Evolutionary conservation across 2,888 invertebrate genomes (phyloP).

Genomic region (Drosophila dives): DNA sequence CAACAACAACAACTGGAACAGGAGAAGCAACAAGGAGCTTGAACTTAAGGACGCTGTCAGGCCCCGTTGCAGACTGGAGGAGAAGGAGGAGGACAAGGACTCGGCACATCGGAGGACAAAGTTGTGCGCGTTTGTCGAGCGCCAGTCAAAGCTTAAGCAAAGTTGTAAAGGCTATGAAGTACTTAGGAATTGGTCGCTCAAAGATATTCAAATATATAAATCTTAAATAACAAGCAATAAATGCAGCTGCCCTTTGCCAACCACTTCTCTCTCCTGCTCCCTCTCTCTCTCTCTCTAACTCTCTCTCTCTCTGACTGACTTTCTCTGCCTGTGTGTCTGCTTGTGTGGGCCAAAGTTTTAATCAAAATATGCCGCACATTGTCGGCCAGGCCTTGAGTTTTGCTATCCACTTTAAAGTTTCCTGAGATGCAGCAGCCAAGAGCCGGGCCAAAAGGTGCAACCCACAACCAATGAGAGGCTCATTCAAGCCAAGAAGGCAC

Average conservation of each 20-base stretch:
- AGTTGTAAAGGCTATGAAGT: slow-evolving; percentile 63
- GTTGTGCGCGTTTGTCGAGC: slow-evolving; percentile 72
- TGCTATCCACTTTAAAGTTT: slow-evolving; percentile 17
- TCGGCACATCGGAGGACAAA: slow-evolving; percentile 61
- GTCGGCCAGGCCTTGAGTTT: slow-evolving; percentile 52
- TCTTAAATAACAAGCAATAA: slow-evolving; percentile 79
- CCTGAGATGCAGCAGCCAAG: slow-evolving; percentile 1
- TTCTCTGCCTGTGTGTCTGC: too few relatives aligned
- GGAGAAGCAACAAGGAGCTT: slow-evolving; percentile 13
- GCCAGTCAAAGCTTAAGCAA: slow-evolving; percentile 72
- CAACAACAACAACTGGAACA: slow-evolving; percentile 4
- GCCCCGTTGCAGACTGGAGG: background rate
- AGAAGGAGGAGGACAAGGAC: slow-evolving; percentile 2
- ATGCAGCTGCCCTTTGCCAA: slow-evolving; percentile 53
- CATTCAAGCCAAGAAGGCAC: slow-evolving; percentile 37
- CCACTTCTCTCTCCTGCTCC: background rate
- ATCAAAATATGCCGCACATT: slow-evolving; percentile 67
- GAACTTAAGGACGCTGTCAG: slow-evolving; percentile 12
- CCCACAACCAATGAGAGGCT: slow-evolving; percentile 32
- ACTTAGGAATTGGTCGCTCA: slow-evolving; percentile 74
- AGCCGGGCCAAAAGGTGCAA: background rate
- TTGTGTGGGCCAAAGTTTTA: slow-evolving; percentile 60
- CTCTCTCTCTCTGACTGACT: background rate
- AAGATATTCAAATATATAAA: slow-evolving; percentile 77
- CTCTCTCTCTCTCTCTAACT: too few relatives aligned